Evolutionary conservation across 2,888 invertebrate species (phyloP).

Genomic region (Adineta ricciae): DNA sequence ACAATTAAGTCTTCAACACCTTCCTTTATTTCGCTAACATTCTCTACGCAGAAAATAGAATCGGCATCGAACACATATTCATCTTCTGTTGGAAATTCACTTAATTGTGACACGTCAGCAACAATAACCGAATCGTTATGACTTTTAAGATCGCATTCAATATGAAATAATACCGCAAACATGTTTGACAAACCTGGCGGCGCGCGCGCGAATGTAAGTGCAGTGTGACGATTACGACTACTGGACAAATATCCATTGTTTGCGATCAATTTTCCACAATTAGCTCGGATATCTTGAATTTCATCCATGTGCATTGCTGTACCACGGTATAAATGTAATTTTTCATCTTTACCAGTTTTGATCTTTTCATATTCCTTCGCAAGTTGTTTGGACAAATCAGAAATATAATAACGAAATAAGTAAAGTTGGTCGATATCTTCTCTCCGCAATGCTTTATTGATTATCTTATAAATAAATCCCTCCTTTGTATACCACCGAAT

Average conservation of each 20-base stretch:
- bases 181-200: not conserved
- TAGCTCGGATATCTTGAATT: not conserved
- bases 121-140: not conserved
- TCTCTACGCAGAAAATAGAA: not conserved
- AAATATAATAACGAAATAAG: not conserved
- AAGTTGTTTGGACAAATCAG: not conserved
- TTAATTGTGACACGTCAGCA: not conserved
- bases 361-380: not conserved
- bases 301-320: not conserved
- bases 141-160: not conserved
- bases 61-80: not conserved
- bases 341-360: not conserved
- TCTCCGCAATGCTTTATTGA: not conserved
- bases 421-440: not conserved
- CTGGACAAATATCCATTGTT: not conserved
- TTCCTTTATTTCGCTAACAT: fast-evolving
- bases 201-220: not conserved
- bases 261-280: not conserved
- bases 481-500: not conserved
- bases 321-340: not conserved
- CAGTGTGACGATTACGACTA: not conserved
- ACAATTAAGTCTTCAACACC: not conserved
- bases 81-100: not conserved
- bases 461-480: not conserved
- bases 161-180: not conserved